phyloP scores from a whole-genome alignment of 1,140 invertebrate species.

The Neotoxoptera formosana region DNA sequence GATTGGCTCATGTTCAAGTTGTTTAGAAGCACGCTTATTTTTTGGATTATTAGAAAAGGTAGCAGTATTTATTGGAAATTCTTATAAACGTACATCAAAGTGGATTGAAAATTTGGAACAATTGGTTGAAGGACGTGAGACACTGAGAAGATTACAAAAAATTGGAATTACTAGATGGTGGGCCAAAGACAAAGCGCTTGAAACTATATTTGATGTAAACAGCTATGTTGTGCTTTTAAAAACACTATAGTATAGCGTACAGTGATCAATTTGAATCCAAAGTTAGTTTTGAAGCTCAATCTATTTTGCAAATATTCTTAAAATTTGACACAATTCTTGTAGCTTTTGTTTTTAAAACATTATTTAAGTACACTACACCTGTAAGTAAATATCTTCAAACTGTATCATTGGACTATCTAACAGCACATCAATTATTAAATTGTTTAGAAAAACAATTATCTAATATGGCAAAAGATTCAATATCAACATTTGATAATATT shows the following conservation, averaged over 20 bases:
- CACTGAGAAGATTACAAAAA: neutral
- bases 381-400: neutral
- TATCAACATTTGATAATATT: conserved; percentile 4
- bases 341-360: neutral
- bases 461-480: neutral
- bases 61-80: neutral
- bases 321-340: too few species aligned
- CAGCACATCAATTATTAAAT: neutral
- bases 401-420: neutral
- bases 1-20: conserved; percentile 1
- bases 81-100: conserved; percentile 4
- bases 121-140: neutral
- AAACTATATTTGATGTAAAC: neutral
- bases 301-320: conserved; percentile 3
- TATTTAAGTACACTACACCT: neutral
- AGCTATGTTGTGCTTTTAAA: conserved; percentile 18
- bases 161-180: neutral
- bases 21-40: neutral
- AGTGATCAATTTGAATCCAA: neutral
- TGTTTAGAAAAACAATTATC: neutral
- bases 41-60: neutral
- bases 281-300: conserved; percentile 14
- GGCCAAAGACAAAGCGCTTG: neutral
- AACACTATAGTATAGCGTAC: neutral
- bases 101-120: conserved; percentile 3